Evolutionary conservation across 2,888 invertebrate species (phyloP).

Genomic region (Glaucopsyche alexis): DNA sequence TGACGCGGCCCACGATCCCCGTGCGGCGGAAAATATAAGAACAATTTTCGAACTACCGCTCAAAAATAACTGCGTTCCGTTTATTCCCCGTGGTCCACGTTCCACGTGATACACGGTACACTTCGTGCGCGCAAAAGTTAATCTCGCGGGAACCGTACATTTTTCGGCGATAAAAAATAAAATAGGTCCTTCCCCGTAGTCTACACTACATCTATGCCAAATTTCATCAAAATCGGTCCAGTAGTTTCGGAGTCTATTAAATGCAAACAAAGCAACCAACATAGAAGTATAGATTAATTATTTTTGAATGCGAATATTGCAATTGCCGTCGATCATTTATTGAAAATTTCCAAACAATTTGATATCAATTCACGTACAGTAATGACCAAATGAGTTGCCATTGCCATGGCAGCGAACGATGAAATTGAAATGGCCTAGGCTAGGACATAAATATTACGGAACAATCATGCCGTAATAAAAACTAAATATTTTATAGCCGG

Average conservation of each 20-base stretch:
- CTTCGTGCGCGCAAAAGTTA: no score
- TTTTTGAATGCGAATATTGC: no score
- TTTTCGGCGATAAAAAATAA: no score
- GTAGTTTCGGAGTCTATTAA: no score
- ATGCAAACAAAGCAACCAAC: no score
- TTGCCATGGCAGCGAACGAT: not conserved
- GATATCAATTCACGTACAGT: not conserved
- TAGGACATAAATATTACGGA: constrained; percentile 8
- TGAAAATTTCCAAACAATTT: not conserved
- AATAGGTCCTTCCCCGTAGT: no score
- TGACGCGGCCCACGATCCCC: not conserved
- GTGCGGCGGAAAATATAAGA: not conserved
- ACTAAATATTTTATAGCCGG: constrained; percentile 1
- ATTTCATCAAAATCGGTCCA: no score
- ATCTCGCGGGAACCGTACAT: no score
- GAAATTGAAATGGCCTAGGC: constrained; percentile 19
- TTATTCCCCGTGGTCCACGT: not conserved
- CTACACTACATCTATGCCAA: no score
- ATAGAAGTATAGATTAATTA: no score
- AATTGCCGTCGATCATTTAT: not conserved
- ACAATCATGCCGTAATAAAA: not conserved
- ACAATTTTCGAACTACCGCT: not conserved
- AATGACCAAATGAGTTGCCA: not conserved
- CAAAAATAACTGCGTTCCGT: not conserved
- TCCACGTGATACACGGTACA: no score